Evolutionary conservation across 2,113 vertebrate species (phyloP).

Genomic region (Ageneiosus marmoratus): DNA sequence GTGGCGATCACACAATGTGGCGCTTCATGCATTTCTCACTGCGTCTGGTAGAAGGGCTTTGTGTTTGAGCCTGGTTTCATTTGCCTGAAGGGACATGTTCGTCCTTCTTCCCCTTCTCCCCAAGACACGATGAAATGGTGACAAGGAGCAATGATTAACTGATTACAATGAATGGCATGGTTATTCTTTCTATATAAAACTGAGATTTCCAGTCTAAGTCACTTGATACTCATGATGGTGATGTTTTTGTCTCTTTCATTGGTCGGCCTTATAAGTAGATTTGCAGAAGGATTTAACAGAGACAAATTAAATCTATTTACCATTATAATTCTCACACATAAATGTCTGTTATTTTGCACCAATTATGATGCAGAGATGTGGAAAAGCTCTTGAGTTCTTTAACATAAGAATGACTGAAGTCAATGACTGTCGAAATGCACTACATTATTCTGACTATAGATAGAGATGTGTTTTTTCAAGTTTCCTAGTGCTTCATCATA

Average conservation of each 20-base stretch:
- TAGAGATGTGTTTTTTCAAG: no score
- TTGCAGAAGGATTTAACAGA: neutral
- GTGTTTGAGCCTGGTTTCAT: constrained; percentile 82
- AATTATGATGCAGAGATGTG: neutral
- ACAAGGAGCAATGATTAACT: constrained; percentile 91
- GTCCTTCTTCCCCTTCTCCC: constrained; percentile 50
- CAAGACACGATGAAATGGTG: constrained; percentile 73
- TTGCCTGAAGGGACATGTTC: constrained; percentile 78
- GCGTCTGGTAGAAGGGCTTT: constrained; percentile 90
- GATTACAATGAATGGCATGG: constrained; percentile 82
- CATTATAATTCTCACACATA: neutral
- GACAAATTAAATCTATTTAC: neutral
- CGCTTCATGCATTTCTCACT: constrained; percentile 85
- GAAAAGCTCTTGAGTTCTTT: neutral
- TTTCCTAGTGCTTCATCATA: neutral
- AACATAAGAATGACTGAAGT: neutral
- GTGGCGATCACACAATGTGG: constrained; percentile 93
- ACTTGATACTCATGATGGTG: constrained; percentile 50
- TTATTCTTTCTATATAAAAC: constrained; percentile 77
- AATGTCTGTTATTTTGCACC: neutral
- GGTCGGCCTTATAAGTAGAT: neutral
- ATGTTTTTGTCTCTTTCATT: neutral
- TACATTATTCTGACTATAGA: neutral
- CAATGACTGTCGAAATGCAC: neutral
- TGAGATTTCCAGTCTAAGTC: constrained; percentile 75